phyloP scores from a whole-genome alignment of 2,888 invertebrate genomes.

The Microctonus aethiopoides region DNA sequence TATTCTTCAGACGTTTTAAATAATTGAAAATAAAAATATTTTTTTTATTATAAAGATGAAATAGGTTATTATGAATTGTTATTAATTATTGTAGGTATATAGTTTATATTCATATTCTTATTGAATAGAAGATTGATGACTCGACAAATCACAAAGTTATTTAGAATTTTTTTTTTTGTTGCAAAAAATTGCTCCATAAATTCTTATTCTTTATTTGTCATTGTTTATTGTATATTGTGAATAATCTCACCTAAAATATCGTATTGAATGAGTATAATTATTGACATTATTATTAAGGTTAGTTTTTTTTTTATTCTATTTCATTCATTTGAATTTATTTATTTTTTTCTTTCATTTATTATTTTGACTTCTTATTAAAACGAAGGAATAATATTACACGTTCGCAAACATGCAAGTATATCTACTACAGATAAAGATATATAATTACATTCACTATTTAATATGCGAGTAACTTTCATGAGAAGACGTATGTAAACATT shows the following conservation, averaged over 20 bases:
- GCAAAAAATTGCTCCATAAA: not conserved
- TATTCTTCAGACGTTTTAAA: not conserved
- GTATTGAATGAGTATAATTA: not conserved
- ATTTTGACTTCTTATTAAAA: not conserved
- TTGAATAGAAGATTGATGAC: slow-evolving; percentile 5
- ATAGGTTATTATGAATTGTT: not conserved
- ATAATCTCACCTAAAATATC: not conserved
- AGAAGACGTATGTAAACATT: not conserved
- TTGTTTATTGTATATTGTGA: too few species aligned
- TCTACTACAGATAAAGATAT: not conserved
- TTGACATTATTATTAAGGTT: not conserved
- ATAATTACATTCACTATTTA: not conserved
- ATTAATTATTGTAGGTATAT: slow-evolving; percentile 1
- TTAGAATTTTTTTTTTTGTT: not conserved
- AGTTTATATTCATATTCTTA: not conserved
- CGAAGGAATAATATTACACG: not conserved
- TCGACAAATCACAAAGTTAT: not conserved
- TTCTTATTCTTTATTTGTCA: too few species aligned
- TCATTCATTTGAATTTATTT: too few species aligned
- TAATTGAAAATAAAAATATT: not conserved
- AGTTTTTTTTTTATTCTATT: too few species aligned
- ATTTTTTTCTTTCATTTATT: too few species aligned
- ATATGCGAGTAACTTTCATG: not conserved
- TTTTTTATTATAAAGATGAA: too few species aligned
- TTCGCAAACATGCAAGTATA: not conserved